Percentiles rank a stretch among this genome's conserved stretches.
Conservation (phyloP, 2,888 invertebrate species). For the Geotrupes spiniger region DNA sequence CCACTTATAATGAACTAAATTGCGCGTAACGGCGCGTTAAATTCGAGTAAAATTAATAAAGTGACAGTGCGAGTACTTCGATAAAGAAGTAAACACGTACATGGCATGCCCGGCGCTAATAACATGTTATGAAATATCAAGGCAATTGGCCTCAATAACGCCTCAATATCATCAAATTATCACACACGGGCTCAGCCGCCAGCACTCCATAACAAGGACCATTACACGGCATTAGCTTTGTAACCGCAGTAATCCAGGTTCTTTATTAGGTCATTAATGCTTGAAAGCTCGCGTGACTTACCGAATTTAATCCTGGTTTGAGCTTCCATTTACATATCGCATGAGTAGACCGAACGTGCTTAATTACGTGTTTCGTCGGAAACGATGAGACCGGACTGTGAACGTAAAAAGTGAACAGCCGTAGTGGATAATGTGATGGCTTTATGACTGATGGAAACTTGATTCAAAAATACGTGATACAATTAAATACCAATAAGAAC, state of each 20-base stretch:
- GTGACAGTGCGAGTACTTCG: slow-evolving; percentile 15
- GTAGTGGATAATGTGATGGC: not conserved
- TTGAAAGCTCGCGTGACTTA: slow-evolving; percentile 46
- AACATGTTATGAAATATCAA: slow-evolving; percentile 37
- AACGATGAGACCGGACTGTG: slow-evolving; percentile 6
- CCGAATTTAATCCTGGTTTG: slow-evolving; percentile 42
- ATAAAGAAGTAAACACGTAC: slow-evolving; percentile 24
- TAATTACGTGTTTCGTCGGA: slow-evolving; percentile 29
- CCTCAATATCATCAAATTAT: slow-evolving; percentile 44
- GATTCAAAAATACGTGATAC: too few relatives aligned
- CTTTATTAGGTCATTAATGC: slow-evolving; percentile 46
- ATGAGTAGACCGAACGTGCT: slow-evolving; percentile 42
- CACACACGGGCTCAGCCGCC: slow-evolving; percentile 36
- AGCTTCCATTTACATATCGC: slow-evolving; percentile 46
- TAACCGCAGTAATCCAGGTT: slow-evolving; percentile 46
- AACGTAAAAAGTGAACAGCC: not conserved
- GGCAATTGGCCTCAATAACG: slow-evolving; percentile 39
- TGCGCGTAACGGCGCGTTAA: too few relatives aligned
- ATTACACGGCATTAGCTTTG: slow-evolving; percentile 47
- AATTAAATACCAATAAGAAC: too few relatives aligned
- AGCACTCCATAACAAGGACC: slow-evolving; percentile 43
- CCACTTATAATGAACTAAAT: too few relatives aligned
- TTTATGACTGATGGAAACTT: too few relatives aligned
- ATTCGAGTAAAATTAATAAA: slow-evolving; percentile 1
- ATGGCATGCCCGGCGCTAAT: slow-evolving; percentile 30